phyloP scores from a whole-genome alignment of 2,113 vertebrate species.

The Python bivittatus region DNA sequence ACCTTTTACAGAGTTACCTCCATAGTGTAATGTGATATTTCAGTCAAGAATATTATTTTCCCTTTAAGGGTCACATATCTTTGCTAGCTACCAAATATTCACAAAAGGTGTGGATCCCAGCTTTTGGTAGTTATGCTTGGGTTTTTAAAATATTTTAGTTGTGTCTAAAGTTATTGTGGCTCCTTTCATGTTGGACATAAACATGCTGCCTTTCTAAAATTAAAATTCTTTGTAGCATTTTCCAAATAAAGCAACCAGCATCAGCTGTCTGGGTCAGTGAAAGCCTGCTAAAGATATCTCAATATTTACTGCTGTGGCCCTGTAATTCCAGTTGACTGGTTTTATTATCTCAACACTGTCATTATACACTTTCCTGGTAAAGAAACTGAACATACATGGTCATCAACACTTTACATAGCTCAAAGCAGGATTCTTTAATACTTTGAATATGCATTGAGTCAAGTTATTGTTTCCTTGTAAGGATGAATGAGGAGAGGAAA shows the following conservation, averaged over 20 bases:
- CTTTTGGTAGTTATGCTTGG: background rate
- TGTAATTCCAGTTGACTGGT: constrained; percentile 29
- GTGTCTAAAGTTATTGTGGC: background rate
- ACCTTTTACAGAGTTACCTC: background rate
- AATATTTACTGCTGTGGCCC: constrained; percentile 30
- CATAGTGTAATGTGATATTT: background rate
- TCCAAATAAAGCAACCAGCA: background rate
- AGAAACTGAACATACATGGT: constrained; percentile 17
- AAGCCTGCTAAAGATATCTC: constrained; percentile 15
- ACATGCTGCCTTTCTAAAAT: background rate
- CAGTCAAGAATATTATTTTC: background rate
- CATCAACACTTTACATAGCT: background rate
- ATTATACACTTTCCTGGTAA: constrained; percentile 20
- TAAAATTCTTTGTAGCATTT: background rate
- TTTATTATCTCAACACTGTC: constrained; percentile 18
- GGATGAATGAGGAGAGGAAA: background rate
- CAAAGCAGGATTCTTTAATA: background rate
- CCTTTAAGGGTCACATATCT: background rate
- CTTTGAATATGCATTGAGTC: background rate
- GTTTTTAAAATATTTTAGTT: background rate
- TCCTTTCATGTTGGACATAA: background rate
- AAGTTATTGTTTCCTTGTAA: background rate
- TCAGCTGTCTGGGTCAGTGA: constrained; percentile 4
- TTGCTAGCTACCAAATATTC: background rate
- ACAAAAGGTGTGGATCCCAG: background rate